phyloP scores from a whole-genome alignment of 30 jellyfish, hydroid and myxozoan genomes.

The Aurelia coerulea region DNA sequence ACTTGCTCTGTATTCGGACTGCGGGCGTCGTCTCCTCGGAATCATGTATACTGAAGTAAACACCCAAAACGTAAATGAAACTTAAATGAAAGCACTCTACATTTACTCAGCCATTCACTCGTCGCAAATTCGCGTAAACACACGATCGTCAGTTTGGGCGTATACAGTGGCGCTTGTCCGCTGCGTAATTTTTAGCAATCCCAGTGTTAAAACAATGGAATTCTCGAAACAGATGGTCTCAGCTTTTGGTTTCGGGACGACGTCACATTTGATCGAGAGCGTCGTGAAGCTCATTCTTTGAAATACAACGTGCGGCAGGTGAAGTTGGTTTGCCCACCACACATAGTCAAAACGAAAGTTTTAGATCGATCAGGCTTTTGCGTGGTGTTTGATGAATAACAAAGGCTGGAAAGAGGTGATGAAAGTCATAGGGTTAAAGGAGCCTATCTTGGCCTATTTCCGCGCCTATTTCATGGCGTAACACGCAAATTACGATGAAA shows the following conservation, averaged over 20 bases:
- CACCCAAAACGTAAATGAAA: not conserved
- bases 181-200: conserved; percentile 15
- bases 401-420: not conserved
- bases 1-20: conserved; percentile 75
- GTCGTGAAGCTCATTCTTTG: conserved; percentile 11
- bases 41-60: conserved; percentile 28
- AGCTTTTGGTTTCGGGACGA: conserved; percentile 43
- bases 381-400: no score
- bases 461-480: no score
- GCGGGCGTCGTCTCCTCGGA: conserved; percentile 63
- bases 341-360: not conserved
- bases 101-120: no score
- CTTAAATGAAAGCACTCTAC: not conserved
- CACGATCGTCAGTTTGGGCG: conserved; percentile 28
- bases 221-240: conserved; percentile 57
- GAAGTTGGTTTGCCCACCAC: conserved; percentile 17
- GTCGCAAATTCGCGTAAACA: not conserved
- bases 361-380: no score
- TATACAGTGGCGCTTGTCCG: conserved; percentile 19
- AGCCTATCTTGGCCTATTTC: no score
- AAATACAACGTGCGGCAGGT: conserved; percentile 36
- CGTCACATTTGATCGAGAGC: conserved; percentile 53
- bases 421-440: not conserved
- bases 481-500: no score
- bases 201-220: conserved; percentile 37